A percentile compares a stretch with the other conserved stretches of the same genome.
phyloP scores from a whole-genome alignment of 2,113 vertebrate species.

The Cariama cristata region DNA sequence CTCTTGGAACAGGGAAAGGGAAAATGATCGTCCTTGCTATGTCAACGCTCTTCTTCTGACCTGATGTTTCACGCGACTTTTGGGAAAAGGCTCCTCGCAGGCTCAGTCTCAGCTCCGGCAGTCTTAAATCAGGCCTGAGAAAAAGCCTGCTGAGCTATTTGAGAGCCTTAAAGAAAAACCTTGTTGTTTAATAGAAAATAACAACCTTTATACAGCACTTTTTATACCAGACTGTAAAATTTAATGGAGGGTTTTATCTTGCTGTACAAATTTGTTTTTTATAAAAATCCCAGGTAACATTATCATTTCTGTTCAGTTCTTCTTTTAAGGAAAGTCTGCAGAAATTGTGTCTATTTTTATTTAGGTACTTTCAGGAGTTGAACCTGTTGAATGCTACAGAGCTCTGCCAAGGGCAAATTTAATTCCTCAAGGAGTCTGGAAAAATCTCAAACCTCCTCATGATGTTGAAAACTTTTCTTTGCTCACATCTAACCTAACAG shows the following conservation, averaged over 20 bases:
- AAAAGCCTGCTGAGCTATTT: not conserved
- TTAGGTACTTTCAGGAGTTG: not conserved
- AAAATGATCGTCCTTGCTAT: fast-evolving
- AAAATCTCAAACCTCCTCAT: not conserved
- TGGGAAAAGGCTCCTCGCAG: not conserved
- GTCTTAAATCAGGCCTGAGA: not conserved
- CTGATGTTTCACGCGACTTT: not conserved
- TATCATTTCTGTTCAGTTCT: not conserved
- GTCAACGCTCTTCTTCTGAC: not conserved
- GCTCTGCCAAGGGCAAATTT: not conserved
- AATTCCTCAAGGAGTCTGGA: not conserved
- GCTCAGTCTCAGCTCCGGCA: not conserved
- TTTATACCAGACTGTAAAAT: constrained; percentile 30
- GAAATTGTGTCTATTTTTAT: not conserved
- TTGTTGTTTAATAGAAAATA: constrained; percentile 23
- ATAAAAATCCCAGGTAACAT: not conserved
- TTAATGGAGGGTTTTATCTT: constrained; percentile 23
- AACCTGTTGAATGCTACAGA: not conserved
- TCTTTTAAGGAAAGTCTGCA: not conserved
- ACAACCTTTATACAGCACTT: not conserved
- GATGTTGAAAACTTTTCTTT: not conserved
- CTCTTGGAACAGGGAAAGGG: not conserved
- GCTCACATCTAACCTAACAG: not conserved
- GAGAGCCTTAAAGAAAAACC: not conserved
- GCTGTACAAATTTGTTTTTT: not conserved